phyloP scores from a whole-genome alignment of 2,888 invertebrate genomes.

The Gastracanthus pulcherrimus region DNA sequence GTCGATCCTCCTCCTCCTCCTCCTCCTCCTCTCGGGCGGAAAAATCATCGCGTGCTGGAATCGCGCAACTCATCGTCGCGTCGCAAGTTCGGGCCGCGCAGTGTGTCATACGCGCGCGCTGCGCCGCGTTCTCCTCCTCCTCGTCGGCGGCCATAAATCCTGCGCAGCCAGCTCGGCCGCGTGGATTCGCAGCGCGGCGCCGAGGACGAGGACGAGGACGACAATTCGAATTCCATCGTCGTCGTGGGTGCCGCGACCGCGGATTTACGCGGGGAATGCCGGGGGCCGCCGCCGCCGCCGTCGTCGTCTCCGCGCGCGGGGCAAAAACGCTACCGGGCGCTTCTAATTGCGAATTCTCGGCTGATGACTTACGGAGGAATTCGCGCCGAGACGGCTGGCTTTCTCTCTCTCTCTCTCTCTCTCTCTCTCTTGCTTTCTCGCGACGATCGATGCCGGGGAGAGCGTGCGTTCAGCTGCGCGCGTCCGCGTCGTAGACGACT shows the following conservation, averaged over 20 bases:
- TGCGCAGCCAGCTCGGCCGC: constrained; percentile 7
- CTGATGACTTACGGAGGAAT: constrained; percentile 63
- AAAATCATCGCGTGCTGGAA: constrained; percentile 7
- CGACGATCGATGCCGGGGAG: constrained; percentile 24
- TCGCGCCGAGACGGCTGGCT: constrained; percentile 25
- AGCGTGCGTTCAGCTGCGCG: background rate
- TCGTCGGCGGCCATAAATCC: constrained; percentile 38
- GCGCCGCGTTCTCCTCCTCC: no score
- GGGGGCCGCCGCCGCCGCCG: constrained; percentile 19
- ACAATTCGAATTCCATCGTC: constrained; percentile 62
- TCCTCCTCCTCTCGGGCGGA: no score
- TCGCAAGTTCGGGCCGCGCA: background rate
- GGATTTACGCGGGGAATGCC: constrained; percentile 56
- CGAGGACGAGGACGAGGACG: constrained; percentile 25
- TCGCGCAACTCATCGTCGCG: constrained; percentile 27
- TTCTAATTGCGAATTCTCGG: constrained; percentile 66
- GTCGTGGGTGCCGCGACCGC: constrained; percentile 41
- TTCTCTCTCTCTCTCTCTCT: no score
- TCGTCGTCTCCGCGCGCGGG: constrained; percentile 31
- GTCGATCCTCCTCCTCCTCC: no score
- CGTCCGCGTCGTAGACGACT: background rate
- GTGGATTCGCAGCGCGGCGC: background rate
- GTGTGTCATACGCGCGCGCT: constrained; percentile 9
- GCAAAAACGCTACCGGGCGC: constrained; percentile 37
- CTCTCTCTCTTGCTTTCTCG: no score